A percentile compares a stretch with the other conserved stretches of the same genome.
These are phyloP conservation scores for Phalanger gymnotis DNA, from an alignment of 2,797 vertebrate genomes.

Conservation along the genomic window DNA sequence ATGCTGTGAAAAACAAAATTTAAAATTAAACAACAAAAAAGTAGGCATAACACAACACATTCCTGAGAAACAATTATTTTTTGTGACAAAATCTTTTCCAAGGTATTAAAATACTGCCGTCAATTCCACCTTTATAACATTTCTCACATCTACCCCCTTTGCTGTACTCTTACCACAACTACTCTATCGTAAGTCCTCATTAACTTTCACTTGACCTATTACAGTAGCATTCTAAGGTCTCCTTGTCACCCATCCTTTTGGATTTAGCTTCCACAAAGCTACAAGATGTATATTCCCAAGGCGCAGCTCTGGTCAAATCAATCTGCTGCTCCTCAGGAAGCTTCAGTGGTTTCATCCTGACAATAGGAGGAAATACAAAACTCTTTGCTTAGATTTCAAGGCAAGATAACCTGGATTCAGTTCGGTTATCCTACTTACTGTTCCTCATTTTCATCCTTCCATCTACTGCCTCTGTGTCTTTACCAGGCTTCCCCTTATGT, in stretches of 20 bases:
- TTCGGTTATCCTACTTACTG: background rate
- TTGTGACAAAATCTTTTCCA: background rate
- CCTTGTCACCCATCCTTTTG: background rate
- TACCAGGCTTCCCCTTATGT: background rate
- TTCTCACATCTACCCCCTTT: background rate
- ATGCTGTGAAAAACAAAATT: background rate
- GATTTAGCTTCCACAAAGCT: background rate
- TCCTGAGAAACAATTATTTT: background rate
- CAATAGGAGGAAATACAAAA: background rate
- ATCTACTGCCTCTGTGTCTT: background rate
- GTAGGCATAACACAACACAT: background rate
- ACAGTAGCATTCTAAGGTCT: background rate
- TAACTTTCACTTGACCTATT: background rate
- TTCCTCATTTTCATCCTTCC: background rate
- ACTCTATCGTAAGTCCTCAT: background rate
- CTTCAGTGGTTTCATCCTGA: background rate
- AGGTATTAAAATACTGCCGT: background rate
- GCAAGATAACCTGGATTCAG: background rate
- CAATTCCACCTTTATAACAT: background rate
- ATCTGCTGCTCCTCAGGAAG: background rate
- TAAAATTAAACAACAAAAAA: slow-evolving; percentile 25
- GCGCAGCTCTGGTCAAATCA: background rate
- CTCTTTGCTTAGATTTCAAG: background rate
- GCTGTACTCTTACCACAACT: background rate
- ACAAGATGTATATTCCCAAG: background rate